phyloP scores from a whole-genome alignment of 2,113 vertebrate species.

The Amblyornis subalaris region DNA sequence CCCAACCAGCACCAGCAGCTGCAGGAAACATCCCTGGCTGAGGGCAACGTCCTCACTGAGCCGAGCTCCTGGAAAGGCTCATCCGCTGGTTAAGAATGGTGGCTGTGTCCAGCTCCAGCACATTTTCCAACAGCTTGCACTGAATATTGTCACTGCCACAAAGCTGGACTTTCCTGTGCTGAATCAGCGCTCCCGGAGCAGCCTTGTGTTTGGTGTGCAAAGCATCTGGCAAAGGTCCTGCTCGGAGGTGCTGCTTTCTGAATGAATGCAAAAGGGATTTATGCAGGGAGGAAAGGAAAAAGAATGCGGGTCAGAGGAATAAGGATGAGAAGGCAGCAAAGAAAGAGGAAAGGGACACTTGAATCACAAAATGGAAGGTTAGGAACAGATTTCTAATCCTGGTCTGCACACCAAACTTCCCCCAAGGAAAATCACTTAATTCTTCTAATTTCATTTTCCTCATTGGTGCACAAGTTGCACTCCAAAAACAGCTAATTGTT shows the following conservation, averaged over 20 bases:
- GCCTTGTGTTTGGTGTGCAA: background rate
- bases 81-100: background rate
- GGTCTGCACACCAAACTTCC: background rate
- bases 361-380: background rate
- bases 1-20: background rate
- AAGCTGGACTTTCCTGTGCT: background rate
- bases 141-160: background rate
- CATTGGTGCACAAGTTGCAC: background rate
- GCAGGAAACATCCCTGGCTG: background rate
- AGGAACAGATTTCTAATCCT: background rate
- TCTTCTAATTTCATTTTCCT: background rate
- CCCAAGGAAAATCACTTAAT: background rate
- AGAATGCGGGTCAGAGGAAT: background rate
- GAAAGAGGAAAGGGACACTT: background rate
- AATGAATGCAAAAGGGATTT: background rate
- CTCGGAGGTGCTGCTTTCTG: background rate
- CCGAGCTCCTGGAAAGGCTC: background rate
- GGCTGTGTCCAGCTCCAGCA: background rate
- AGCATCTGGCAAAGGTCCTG: background rate
- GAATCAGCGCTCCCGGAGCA: background rate
- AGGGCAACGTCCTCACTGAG: background rate
- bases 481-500: background rate
- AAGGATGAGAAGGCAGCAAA: background rate
- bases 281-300: background rate
- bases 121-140: background rate